Conservation (phyloP, 2,888 invertebrate genomes). For the Cerastoderma edule region DNA sequence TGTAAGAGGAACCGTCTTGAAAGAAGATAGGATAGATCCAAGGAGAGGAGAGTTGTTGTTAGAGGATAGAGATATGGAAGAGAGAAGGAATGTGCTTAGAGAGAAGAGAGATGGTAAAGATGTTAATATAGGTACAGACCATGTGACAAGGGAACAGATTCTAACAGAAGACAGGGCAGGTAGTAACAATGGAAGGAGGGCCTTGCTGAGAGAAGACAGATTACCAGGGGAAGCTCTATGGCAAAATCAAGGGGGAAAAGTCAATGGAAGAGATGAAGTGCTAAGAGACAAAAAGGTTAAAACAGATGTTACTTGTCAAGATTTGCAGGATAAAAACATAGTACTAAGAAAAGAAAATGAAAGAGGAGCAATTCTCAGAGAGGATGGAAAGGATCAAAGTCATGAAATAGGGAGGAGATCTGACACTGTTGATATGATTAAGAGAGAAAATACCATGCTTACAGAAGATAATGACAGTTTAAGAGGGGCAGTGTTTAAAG, state of each 20-base stretch:
- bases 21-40: not conserved
- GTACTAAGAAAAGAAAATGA: too few relatives aligned
- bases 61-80: not conserved
- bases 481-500: too few relatives aligned
- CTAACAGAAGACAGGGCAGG: constrained; percentile 12
- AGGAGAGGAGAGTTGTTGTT: not conserved
- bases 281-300: too few relatives aligned
- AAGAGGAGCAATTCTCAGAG: not conserved
- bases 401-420: not conserved
- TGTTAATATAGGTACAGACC: too few relatives aligned
- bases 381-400: not conserved
- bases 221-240: not conserved
- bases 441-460: too few relatives aligned
- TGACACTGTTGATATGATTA: too few relatives aligned
- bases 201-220: not conserved
- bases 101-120: not conserved
- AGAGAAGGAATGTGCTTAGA: not conserved
- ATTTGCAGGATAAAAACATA: too few relatives aligned
- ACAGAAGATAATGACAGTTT: not conserved
- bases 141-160: too few relatives aligned
- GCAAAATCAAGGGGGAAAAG: not conserved
- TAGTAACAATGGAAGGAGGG: not conserved
- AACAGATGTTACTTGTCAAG: too few relatives aligned
- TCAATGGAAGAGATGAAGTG: too few relatives aligned
- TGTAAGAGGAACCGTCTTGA: not conserved